Evolutionary conservation across 92 coral and sea anemone genomes (phyloP).

Genomic region (Zoanthus sociatus): DNA sequence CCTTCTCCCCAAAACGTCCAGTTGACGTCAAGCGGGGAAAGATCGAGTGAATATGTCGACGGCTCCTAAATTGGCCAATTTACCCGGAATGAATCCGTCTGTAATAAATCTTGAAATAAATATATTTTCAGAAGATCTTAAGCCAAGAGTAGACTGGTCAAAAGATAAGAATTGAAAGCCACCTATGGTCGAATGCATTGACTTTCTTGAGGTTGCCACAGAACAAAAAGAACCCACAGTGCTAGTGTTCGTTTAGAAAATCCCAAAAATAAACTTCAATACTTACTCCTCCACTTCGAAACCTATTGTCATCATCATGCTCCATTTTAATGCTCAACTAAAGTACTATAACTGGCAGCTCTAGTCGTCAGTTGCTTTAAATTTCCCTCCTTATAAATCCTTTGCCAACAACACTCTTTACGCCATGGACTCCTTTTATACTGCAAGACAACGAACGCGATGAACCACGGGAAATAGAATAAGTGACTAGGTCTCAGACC

Average conservation of each 20-base stretch:
- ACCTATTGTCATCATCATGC: constrained; percentile 43
- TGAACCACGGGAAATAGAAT: constrained; percentile 34
- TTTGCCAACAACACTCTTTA: not conserved
- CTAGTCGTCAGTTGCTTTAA: constrained; percentile 5
- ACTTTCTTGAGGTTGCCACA: not conserved
- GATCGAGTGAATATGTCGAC: too few species aligned
- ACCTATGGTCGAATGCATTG: too few species aligned
- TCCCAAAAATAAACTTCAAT: not conserved
- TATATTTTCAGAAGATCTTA: too few species aligned
- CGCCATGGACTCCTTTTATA: constrained; percentile 43
- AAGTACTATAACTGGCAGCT: not conserved
- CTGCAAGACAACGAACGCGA: constrained; percentile 25
- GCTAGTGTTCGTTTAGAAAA: not conserved
- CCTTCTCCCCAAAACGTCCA: too few species aligned
- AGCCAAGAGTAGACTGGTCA: too few species aligned
- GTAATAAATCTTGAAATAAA: too few species aligned
- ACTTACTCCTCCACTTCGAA: constrained; percentile 37
- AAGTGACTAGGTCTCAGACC: constrained; percentile 22
- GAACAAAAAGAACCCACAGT: not conserved
- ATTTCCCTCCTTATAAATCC: constrained; percentile 20
- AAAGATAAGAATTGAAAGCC: too few species aligned
- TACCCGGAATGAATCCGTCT: too few species aligned
- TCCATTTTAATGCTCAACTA: constrained; percentile 21
- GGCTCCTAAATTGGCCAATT: too few species aligned
- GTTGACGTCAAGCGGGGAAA: too few species aligned